A percentile compares a stretch with the other conserved stretches of the same genome.
Conservation (phyloP, 2,797 vertebrate species). For the Urocyon cinereoargenteus region DNA sequence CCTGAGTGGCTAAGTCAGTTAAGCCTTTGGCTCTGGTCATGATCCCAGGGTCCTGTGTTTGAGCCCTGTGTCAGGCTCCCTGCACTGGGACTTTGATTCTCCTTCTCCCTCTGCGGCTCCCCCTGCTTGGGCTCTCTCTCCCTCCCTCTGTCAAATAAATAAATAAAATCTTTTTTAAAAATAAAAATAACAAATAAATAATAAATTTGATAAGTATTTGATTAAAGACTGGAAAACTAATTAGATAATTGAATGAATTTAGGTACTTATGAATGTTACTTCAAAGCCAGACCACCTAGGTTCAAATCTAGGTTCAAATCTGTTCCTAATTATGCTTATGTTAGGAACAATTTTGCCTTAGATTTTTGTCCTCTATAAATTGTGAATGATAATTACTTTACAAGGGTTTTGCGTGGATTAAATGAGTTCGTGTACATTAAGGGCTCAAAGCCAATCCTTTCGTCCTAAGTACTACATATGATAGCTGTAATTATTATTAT, state of each 20-base stretch:
- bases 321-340: neutral
- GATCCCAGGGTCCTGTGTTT: no score
- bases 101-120: no score
- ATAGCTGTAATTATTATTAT: neutral
- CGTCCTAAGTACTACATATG: neutral
- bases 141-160: no score
- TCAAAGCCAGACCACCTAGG: neutral
- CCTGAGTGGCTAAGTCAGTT: no score
- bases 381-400: conserved; percentile 12
- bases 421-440: neutral
- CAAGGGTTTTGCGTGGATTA: conserved; percentile 18
- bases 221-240: conserved; percentile 1
- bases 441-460: conserved; percentile 24
- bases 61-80: no score
- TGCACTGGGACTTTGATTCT: no score
- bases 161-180: no score
- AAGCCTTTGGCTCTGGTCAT: no score
- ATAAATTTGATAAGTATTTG: conserved; percentile 48
- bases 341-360: neutral
- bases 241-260: conserved; percentile 27
- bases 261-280: neutral
- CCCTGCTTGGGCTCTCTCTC: no score
- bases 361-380: conserved; percentile 7
- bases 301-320: neutral
- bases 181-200: no score